Base-by-base conservation (phyloP, 2,888 invertebrate species). In the Sepioteuthis lessoniana region DNA sequence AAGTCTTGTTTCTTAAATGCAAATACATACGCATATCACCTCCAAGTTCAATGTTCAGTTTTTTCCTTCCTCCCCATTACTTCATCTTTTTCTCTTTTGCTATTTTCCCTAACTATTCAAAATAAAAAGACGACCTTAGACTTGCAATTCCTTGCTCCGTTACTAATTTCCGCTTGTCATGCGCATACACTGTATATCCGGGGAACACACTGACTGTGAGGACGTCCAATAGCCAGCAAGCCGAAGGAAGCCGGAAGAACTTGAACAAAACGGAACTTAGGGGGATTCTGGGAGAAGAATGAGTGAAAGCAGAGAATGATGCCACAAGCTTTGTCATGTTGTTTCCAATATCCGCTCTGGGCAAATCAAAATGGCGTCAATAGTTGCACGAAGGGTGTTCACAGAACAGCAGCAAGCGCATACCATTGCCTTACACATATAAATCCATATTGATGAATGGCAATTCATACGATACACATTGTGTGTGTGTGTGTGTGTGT, bases 181-280 rank as follows among this genome's bases (percentile, higher is more conserved):
- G 76, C 76, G 76, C 35, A 76, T 35, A 76, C 76, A 76, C 76
- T 76, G 76, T 76, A 76, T n/a, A 76, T 76, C 76, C 35, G 76
- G 76, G n/a, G n/a, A 76, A 76, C 76, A 76, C 76, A 35, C 35
- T 76, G 76, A 76, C 76, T n/a, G 76, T 76, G 76, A 76, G 19
- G n/a, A n/a, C n/a, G n/a, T 13, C n/a, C 76, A 76, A 76, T n/a
- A 76, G n/a, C 76, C 76, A 76, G n/a, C 76, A 76, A 76, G 76
- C 76, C 76, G 76, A 76, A n/a, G 76, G n/a, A 76, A 76, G 76
- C 76, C 76, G 76, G 76, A 76, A 76, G 76, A 76, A 76, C 76
- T 76, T 76, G 76, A 76, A 76, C 76, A 76, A 76, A 76, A 76
- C 76, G 76, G 76, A 76, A 76, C 76, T 76, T 76, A 13, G 76